phyloP scores from a whole-genome alignment of 2,888 invertebrate genomes.

The Tetragonisca angustula region DNA sequence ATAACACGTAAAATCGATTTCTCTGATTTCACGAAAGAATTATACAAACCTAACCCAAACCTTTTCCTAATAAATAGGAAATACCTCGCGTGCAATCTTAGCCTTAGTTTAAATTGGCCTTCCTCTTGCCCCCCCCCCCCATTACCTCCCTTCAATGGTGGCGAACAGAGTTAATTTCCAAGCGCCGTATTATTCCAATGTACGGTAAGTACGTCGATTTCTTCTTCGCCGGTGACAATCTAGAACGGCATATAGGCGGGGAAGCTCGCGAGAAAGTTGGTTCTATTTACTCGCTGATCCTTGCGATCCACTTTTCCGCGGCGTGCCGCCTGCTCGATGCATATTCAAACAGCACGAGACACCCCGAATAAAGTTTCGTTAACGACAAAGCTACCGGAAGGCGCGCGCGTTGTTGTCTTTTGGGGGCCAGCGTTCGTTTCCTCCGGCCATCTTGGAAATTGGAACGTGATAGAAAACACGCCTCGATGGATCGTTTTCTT shows the following conservation, averaged over 20 bases:
- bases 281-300: constrained; percentile 66
- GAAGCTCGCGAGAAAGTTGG: constrained; percentile 46
- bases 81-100: not conserved
- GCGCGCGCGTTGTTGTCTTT: constrained; percentile 41
- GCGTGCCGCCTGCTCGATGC: constrained; percentile 54
- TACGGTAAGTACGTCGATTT: constrained; percentile 30
- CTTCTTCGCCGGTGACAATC: constrained; percentile 47
- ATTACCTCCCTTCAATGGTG: too few species aligned
- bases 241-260: constrained; percentile 23
- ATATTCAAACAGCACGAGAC: constrained; percentile 58
- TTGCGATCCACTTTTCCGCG: constrained; percentile 65
- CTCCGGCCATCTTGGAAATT: constrained; percentile 39
- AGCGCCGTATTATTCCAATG: constrained; percentile 42
- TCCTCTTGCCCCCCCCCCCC: too few species aligned
- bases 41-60: too few species aligned
- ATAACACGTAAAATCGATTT: too few species aligned
- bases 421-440: too few species aligned
- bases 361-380: constrained; percentile 62
- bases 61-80: not conserved
- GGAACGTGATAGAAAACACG: not conserved
- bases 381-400: constrained; percentile 50
- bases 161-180: constrained; percentile 43
- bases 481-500: too few species aligned
- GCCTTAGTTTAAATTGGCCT: not conserved
- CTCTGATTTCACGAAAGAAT: too few species aligned